Evolutionary conservation across 2,797 vertebrate species (phyloP).

Genomic region (Epinephelus malabaricus): DNA sequence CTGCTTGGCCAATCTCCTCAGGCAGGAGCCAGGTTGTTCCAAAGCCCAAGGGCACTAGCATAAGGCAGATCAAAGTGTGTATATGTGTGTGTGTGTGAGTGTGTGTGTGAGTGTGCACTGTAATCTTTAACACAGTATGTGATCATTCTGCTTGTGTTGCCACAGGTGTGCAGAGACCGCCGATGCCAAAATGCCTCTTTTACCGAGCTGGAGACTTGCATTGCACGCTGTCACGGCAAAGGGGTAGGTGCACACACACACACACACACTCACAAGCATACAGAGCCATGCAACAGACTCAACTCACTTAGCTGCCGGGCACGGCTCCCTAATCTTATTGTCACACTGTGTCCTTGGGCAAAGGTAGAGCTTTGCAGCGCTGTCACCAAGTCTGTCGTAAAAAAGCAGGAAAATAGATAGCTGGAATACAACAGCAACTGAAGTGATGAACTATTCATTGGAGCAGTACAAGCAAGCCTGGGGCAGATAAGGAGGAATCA

Average conservation of each 20-base stretch:
- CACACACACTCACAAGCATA: conserved; percentile 2
- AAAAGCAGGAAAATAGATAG: conserved; percentile 62
- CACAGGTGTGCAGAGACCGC: conserved; percentile 93
- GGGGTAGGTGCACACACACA: conserved; percentile 85
- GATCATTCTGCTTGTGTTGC: conserved; percentile 62
- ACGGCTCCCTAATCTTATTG: conserved; percentile 64
- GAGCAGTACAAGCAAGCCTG: conserved; percentile 63
- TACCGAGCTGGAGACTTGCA: conserved; percentile 89
- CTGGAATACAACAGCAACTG: conserved; percentile 54
- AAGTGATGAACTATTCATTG: conserved; percentile 74
- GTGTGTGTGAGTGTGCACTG: conserved; percentile 7
- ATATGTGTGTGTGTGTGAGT: not conserved
- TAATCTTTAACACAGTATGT: conserved; percentile 42
- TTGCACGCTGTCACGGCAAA: conserved; percentile 87
- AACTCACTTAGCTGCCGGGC: conserved; percentile 47
- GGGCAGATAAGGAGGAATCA: conserved; percentile 61
- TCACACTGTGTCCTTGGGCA: conserved; percentile 73
- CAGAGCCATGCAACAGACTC: conserved; percentile 38
- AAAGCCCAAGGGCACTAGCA: conserved; percentile 40
- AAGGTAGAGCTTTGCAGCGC: conserved; percentile 44
- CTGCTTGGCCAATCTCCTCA: conserved; percentile 20
- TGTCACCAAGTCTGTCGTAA: conserved; percentile 58
- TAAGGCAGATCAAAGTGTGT: conserved; percentile 31
- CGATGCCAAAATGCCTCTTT: conserved; percentile 92
- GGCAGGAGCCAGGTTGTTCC: conserved; percentile 35